Base-by-base conservation (phyloP, 2,888 invertebrate species). In the Drosophila maculinotata region DNA sequence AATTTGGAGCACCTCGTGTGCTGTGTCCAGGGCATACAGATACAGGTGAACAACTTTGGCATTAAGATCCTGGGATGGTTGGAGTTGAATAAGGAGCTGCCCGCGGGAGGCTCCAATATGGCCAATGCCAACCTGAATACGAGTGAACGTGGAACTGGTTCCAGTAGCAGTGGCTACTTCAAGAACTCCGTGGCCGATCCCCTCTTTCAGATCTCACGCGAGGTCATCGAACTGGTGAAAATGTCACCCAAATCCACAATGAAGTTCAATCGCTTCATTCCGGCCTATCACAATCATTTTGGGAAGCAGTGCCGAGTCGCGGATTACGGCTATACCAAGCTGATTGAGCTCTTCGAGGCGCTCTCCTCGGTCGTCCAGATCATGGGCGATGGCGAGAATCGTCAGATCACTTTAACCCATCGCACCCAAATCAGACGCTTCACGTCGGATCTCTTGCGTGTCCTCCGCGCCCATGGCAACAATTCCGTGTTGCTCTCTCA, bases 281-380 rank as follows among this genome's bases (percentile, higher is more conserved):
- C 98, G 1, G 96, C 97, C 1, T 99, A 98, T 92, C 98, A 99
- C 90, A 98, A 98, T 91, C 98, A 98, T 91, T 99, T 98, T 91
- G 98, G 98, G 0, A 94, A 97, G 28, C 98, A 99, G 91, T 98
- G 98, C 90, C 94, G 98, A 51, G 98, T 99, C 1, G 97, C 98
- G 6, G 97, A 98, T 92, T 99, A 98, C 90, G 99, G 99, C n/a
- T 98, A 96, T 89, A 97, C 97, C 0, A 97, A 97, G 91, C 92
- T 99, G 1, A 95, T 97, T 15, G 98, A 98, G 91, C 93, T 99
- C 33, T 94, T 99, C 39, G 96, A 97, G 80, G 95, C 97, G 3
- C 93, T 99, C n/a, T 94, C 96, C 10, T 95, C 96, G 79, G 95
- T 97, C 39, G 95, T 97, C 30, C 97, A 97, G 95, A 96, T 98